phyloP scores from a whole-genome alignment of 2,888 invertebrate genomes.

The Fabriciana adippe region DNA sequence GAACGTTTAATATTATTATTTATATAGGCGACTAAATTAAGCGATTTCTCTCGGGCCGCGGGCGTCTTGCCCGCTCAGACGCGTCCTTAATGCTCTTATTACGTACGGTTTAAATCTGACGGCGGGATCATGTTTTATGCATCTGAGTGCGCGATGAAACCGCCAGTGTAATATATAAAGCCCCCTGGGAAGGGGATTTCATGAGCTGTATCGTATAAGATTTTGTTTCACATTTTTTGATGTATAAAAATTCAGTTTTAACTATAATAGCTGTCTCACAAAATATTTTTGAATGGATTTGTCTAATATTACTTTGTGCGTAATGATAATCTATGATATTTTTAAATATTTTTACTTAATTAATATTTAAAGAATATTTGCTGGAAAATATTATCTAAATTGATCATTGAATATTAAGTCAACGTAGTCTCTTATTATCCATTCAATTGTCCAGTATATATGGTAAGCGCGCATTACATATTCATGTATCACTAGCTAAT shows the following conservation, averaged over 20 bases:
- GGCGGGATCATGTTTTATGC: conserved; percentile 80
- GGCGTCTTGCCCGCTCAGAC: conserved; percentile 52
- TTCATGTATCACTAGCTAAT: neutral
- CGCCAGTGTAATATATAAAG: conserved; percentile 74
- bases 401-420: too few species aligned
- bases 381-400: too few species aligned
- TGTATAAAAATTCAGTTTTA: conserved; percentile 42
- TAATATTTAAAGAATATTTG: too few species aligned
- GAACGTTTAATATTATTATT: conserved; percentile 36
- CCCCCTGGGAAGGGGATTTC: conserved; percentile 68
- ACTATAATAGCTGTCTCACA: conserved; percentile 8
- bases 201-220: conserved; percentile 60
- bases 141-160: conserved; percentile 77
- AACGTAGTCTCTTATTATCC: too few species aligned
- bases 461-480: neutral
- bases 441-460: too few species aligned
- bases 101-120: conserved; percentile 80
- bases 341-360: too few species aligned
- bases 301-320: conserved; percentile 11
- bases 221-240: conserved; percentile 61
- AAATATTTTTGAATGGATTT: conserved; percentile 33
- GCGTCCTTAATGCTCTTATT: conserved; percentile 77
- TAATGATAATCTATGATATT: too few species aligned
- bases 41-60: conserved; percentile 46
- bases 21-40: conserved; percentile 47